phyloP scores from a whole-genome alignment of 2,888 invertebrate genomes.

The Drosophila anomalata region DNA sequence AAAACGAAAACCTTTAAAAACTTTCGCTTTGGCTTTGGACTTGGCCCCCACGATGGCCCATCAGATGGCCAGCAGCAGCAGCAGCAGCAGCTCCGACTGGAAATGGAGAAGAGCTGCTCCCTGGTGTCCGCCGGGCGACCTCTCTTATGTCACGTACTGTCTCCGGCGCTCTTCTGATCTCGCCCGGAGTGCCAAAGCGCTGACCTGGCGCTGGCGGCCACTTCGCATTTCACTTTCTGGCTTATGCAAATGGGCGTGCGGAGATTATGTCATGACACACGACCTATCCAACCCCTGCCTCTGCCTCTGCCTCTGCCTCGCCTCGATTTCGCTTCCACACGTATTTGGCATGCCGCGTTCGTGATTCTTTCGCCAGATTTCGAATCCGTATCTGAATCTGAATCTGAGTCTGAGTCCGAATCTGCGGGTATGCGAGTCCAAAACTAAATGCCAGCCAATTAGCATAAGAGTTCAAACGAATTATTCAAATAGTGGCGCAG shows the following conservation, averaged over 20 bases:
- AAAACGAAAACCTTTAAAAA: slow-evolving; percentile 45
- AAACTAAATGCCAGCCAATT: slow-evolving; percentile 62
- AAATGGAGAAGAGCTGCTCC: slow-evolving; percentile 20
- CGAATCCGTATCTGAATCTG: background rate
- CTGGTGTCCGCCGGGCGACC: slow-evolving; percentile 41
- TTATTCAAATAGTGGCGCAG: slow-evolving; percentile 49
- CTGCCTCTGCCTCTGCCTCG: slow-evolving; percentile 13
- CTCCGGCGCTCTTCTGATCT: background rate
- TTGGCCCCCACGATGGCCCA: slow-evolving; percentile 62
- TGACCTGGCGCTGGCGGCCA: slow-evolving; percentile 5
- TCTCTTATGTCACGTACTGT: slow-evolving; percentile 41
- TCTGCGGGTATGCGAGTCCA: background rate
- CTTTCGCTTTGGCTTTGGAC: slow-evolving; percentile 76
- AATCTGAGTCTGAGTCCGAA: background rate
- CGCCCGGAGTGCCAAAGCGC: background rate
- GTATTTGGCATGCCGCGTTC: slow-evolving; percentile 26
- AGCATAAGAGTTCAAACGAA: slow-evolving; percentile 64
- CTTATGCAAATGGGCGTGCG: slow-evolving; percentile 52
- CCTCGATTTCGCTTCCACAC: slow-evolving; percentile 11
- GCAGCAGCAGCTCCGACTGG: slow-evolving; percentile 8
- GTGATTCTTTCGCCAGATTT: slow-evolving; percentile 18
- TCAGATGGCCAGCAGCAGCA: background rate
- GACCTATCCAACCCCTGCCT: slow-evolving; percentile 34
- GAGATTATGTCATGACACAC: slow-evolving; percentile 64
- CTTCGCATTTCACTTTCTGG: slow-evolving; percentile 45